Conservation (phyloP, 2,113 vertebrate genomes). For the Colius striatus region DNA sequence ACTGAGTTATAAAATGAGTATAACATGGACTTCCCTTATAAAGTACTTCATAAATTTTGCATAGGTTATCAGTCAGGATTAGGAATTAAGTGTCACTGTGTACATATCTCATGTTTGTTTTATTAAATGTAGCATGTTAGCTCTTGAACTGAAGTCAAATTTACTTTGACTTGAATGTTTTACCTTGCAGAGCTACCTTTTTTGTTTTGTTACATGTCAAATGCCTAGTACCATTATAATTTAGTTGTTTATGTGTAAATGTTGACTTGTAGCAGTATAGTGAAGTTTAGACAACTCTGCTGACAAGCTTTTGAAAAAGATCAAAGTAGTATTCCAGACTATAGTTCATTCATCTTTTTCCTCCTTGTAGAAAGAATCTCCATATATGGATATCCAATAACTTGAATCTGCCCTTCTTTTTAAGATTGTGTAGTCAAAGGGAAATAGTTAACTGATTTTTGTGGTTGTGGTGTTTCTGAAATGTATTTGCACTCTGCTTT, state of each 20-base stretch:
- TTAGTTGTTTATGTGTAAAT: conserved; percentile 32
- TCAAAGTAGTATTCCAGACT: background rate
- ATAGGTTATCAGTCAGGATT: conserved; percentile 53
- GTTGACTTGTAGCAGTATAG: conserved; percentile 12
- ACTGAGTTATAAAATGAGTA: background rate
- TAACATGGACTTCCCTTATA: background rate
- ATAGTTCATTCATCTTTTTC: background rate
- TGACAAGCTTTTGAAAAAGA: conserved; percentile 34
- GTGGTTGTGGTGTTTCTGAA: background rate
- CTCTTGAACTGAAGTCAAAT: conserved; percentile 26
- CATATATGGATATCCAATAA: background rate
- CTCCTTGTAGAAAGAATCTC: background rate
- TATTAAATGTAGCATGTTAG: conserved; percentile 36
- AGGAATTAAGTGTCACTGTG: conserved; percentile 50
- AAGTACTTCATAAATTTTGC: conserved; percentile 51
- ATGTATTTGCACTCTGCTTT: background rate
- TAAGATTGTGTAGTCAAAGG: background rate
- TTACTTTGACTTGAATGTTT: conserved; percentile 8
- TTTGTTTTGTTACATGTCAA: conserved; percentile 27
- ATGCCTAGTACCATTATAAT: conserved; percentile 7
- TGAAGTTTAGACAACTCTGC: conserved; percentile 21
- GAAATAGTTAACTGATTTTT: background rate
- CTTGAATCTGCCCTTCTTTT: background rate
- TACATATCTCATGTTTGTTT: conserved; percentile 49
- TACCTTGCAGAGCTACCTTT: conserved; percentile 37